Percentiles rank a stretch among this genome's conserved stretches.
Evolutionary conservation across 2,797 vertebrate genomes (phyloP).

Genomic region (Spea hammondii): DNA sequence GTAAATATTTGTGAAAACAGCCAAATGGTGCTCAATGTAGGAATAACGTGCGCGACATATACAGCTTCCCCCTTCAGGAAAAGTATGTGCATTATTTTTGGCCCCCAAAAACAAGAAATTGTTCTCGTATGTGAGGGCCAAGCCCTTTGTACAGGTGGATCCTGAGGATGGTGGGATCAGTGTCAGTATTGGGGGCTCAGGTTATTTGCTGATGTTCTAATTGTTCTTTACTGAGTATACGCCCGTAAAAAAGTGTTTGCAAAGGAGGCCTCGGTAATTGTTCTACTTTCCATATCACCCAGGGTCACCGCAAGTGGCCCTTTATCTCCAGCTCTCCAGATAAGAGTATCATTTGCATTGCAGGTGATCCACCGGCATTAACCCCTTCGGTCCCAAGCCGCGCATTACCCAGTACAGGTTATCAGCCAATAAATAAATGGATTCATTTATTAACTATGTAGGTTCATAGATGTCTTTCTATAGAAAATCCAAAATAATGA

Average conservation of each 20-base stretch:
- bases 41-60: no score
- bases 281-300: slow-evolving; percentile 8
- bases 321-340: slow-evolving; percentile 19
- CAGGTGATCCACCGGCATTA: slow-evolving; percentile 12
- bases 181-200: background rate
- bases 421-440: no score
- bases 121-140: background rate
- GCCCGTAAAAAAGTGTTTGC: slow-evolving; percentile 2
- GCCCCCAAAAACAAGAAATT: background rate
- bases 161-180: background rate
- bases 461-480: no score
- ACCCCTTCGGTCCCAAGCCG: slow-evolving; percentile 3
- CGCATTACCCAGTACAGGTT: no score
- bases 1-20: no score
- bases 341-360: slow-evolving; percentile 5
- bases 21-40: no score
- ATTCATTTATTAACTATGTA: no score
- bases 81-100: background rate
- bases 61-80: no score
- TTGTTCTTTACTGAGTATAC: background rate
- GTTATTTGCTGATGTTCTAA: background rate
- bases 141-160: slow-evolving; percentile 4
- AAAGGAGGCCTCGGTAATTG: slow-evolving; percentile 3
- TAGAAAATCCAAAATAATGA: no score
- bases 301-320: slow-evolving; percentile 15